Conservation (phyloP, 1,140 invertebrate genomes). For the Mylabris phalerata region DNA sequence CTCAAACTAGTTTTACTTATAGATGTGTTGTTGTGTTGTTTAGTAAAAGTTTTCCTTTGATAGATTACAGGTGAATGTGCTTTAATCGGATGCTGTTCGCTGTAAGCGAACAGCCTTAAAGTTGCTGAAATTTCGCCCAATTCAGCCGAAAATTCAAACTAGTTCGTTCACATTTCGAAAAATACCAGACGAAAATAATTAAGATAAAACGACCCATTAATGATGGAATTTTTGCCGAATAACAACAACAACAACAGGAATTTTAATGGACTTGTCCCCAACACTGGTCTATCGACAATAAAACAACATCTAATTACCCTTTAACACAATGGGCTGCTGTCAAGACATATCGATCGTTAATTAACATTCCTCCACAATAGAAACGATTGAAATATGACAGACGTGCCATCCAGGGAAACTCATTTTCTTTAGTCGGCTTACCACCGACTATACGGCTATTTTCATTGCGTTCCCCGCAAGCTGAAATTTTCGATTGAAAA, state of each 20-base stretch:
- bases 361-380: constrained; percentile 77
- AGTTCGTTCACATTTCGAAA: too few species aligned
- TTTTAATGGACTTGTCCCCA: background rate
- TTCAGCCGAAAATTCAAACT: too few species aligned
- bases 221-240: too few species aligned
- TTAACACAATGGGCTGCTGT: constrained; percentile 80
- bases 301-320: constrained; percentile 50
- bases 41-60: too few species aligned
- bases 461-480: constrained; percentile 71
- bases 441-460: constrained; percentile 72
- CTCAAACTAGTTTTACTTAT: background rate
- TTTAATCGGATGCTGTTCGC: too few species aligned
- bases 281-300: background rate
- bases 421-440: constrained; percentile 59
- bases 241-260: too few species aligned
- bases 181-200: too few species aligned
- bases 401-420: constrained; percentile 77
- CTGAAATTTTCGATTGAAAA: constrained; percentile 42
- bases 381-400: constrained; percentile 75
- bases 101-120: too few species aligned
- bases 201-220: too few species aligned
- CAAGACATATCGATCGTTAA: constrained; percentile 73
- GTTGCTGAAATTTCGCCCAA: too few species aligned
- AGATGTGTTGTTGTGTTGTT: too few species aligned
- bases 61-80: too few species aligned